Conservation (phyloP, 2,797 vertebrate genomes). For the Nyctibius grandis region DNA sequence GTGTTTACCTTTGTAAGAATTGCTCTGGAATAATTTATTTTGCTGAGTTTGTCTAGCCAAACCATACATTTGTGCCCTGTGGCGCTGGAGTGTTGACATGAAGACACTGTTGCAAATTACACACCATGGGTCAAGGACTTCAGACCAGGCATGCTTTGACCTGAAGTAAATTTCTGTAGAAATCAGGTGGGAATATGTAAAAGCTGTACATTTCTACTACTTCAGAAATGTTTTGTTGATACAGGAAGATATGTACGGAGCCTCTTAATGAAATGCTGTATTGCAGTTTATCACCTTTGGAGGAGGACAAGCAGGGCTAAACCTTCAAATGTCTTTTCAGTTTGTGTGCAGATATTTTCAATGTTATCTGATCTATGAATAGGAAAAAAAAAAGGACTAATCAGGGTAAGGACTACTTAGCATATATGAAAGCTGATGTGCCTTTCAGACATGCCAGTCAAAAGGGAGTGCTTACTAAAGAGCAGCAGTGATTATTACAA, state of each 20-base stretch:
- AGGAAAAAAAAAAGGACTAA: conserved; percentile 4
- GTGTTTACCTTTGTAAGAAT: not conserved
- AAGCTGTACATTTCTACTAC: not conserved
- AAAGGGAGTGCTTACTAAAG: not conserved
- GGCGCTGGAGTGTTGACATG: not conserved
- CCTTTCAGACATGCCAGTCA: conserved; percentile 25
- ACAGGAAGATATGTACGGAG: not conserved
- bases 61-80: not conserved
- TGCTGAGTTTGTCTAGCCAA: not conserved
- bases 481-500: not conserved
- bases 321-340: conserved; percentile 24
- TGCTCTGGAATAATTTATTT: conserved; percentile 3
- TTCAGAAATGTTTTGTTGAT: not conserved
- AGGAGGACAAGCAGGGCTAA: not conserved
- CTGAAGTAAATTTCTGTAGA: not conserved
- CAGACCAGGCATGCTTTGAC: not conserved
- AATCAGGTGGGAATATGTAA: not conserved
- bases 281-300: not conserved
- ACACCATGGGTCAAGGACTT: not conserved
- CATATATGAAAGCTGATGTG: conserved; percentile 40
- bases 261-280: not conserved
- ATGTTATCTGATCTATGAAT: conserved; percentile 40
- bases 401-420: conserved; percentile 39
- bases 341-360: conserved; percentile 20
- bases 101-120: not conserved